These are phyloP conservation scores for Aplochiton taeniatus DNA, from an alignment of 2,797 vertebrate species.

Conservation along the genomic window DNA sequence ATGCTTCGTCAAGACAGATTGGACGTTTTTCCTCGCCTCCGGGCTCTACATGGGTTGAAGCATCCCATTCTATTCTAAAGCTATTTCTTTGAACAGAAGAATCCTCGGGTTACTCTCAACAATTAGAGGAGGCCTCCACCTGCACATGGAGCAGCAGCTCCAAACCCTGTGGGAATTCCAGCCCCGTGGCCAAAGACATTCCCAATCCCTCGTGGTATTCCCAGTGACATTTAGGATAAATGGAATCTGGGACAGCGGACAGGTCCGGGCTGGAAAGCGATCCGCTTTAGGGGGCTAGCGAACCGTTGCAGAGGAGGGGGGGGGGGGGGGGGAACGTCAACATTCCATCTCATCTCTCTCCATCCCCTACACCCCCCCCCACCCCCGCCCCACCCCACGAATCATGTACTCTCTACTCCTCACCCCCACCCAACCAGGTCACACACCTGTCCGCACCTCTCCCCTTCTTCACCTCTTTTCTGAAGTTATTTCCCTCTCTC, in stretches of 20 bases:
- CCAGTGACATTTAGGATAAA: conserved; percentile 45
- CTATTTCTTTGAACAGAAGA: too few species aligned
- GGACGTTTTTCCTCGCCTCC: too few species aligned
- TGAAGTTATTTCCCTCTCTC: too few species aligned
- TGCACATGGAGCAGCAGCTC: neutral
- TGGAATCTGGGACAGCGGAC: conserved; percentile 49
- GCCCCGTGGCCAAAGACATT: conserved; percentile 21
- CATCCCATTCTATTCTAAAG: too few species aligned
- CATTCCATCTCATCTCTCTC: conserved; percentile 67
- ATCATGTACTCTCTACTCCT: neutral
- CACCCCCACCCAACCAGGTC: conserved; percentile 44
- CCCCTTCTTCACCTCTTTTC: conserved; percentile 11
- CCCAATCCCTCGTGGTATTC: conserved; percentile 38
- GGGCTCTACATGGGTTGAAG: too few species aligned
- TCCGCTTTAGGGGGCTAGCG: conserved; percentile 55
- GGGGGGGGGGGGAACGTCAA: conserved; percentile 38
- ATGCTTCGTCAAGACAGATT: too few species aligned
- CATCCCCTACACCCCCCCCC: conserved; percentile 37
- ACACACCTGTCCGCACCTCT: conserved; percentile 67
- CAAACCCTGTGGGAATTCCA: conserved; percentile 24
- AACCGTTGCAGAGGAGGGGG: conserved; percentile 42
- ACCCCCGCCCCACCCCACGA: neutral
- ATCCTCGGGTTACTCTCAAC: too few species aligned
- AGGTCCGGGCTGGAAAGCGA: conserved; percentile 55
- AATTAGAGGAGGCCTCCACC: too few species aligned